Percentiles rank a stretch among this genome's conserved stretches.
These are phyloP conservation scores for Dromococcyx pavoninus DNA, from an alignment of 2,797 vertebrate genomes.

Conservation along the genomic window DNA sequence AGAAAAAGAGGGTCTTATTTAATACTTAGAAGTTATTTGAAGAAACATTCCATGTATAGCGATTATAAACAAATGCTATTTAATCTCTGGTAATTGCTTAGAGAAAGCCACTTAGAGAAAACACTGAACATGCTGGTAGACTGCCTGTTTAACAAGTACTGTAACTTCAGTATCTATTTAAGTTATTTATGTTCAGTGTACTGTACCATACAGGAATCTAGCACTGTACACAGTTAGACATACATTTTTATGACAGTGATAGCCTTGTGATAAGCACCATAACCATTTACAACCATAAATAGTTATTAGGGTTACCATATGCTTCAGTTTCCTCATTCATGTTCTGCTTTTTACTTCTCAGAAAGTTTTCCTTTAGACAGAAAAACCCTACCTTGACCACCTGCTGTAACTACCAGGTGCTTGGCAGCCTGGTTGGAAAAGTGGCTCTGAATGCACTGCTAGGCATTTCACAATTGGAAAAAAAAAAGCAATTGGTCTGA, in stretches of 20 bases:
- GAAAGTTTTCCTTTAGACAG: background rate
- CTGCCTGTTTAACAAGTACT: background rate
- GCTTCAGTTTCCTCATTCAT: background rate
- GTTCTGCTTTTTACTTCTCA: background rate
- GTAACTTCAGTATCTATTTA: background rate
- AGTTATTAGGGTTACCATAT: background rate
- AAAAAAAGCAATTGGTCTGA: background rate
- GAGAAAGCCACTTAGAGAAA: background rate
- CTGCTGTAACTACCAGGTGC: background rate
- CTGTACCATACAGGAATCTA: background rate
- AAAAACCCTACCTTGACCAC: background rate
- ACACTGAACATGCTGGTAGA: background rate
- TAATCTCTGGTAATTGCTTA: constrained; percentile 6
- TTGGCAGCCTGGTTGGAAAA: background rate
- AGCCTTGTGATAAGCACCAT: background rate
- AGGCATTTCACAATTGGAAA: background rate
- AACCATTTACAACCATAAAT: background rate
- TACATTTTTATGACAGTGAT: background rate
- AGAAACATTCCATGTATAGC: background rate
- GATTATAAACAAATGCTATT: background rate
- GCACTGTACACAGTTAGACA: background rate
- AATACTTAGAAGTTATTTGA: background rate
- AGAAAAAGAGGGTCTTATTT: background rate
- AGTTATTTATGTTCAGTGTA: background rate
- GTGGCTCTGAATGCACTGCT: background rate